Conservation (phyloP, 2,888 invertebrate species). For the Vandiemenella viatica region DNA sequence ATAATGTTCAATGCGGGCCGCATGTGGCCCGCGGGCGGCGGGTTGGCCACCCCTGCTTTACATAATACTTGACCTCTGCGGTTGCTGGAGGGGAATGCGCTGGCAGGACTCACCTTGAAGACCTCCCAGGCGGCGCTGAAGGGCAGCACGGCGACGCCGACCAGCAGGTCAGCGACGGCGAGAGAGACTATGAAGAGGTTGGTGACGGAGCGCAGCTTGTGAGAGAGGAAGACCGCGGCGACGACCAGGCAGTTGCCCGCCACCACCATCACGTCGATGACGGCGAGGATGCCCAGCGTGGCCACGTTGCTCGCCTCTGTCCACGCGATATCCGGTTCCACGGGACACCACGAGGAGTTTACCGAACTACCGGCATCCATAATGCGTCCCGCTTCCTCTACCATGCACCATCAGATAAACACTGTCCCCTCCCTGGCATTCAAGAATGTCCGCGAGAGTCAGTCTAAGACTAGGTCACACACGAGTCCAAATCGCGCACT, state of each 20-base stretch:
- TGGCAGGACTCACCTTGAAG: slow-evolving; percentile 49
- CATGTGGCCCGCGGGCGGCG: no score
- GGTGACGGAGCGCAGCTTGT: slow-evolving; percentile 85
- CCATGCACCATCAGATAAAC: no score
- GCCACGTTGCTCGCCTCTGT: slow-evolving; percentile 60
- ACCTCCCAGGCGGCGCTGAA: slow-evolving; percentile 93
- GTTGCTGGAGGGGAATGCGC: background rate
- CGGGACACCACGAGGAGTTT: background rate
- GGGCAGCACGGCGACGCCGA: slow-evolving; percentile 89
- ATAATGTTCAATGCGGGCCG: no score
- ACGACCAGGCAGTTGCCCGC: slow-evolving; percentile 86
- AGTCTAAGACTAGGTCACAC: no score
- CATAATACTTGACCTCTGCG: no score
- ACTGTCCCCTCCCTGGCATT: no score
- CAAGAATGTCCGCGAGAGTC: no score
- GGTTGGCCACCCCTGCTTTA: no score
- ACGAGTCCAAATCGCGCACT: no score
- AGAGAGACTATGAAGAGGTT: slow-evolving; percentile 94
- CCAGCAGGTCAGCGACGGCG: slow-evolving; percentile 87
- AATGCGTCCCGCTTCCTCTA: no score
- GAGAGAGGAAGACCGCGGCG: slow-evolving; percentile 77
- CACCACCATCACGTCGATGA: slow-evolving; percentile 79
- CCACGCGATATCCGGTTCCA: slow-evolving; percentile 47
- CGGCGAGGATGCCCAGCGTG: slow-evolving; percentile 59
- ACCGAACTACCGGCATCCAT: no score